Percentiles rank a stretch among this genome's conserved stretches.
phyloP scores from a whole-genome alignment of 2,797 vertebrate genomes.

The Alectoris magna region DNA sequence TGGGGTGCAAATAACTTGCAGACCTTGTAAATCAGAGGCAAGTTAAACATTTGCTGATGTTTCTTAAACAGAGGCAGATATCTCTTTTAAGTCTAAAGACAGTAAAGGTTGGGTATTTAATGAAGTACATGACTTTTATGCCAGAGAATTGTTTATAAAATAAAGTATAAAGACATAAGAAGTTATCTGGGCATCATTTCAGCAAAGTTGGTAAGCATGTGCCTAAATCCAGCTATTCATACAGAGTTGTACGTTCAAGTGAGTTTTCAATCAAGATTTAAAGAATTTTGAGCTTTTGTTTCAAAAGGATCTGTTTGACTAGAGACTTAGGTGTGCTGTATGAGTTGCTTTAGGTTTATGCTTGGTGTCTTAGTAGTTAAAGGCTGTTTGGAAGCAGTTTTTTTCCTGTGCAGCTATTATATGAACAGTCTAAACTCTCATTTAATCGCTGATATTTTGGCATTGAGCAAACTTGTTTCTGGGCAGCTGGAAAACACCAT shows the following conservation, averaged over 20 bases:
- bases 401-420: neutral
- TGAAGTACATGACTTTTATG: neutral
- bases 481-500: neutral
- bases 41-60: neutral
- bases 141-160: slow-evolving; percentile 14
- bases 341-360: neutral
- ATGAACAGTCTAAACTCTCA: neutral
- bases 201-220: neutral
- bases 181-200: neutral
- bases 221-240: neutral
- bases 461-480: neutral
- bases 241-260: neutral
- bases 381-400: neutral
- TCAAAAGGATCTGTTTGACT: neutral
- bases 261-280: neutral
- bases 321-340: neutral
- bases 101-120: neutral
- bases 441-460: slow-evolving; percentile 18
- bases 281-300: neutral
- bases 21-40: neutral
- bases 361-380: neutral
- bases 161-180: neutral
- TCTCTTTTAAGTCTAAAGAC: neutral
- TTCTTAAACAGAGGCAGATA: neutral
- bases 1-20: neutral